Evolutionary conservation across 2,888 invertebrate species (phyloP), one percentile per base, ranked within the genome.

Genomic region (Blastobasis adustella): DNA sequence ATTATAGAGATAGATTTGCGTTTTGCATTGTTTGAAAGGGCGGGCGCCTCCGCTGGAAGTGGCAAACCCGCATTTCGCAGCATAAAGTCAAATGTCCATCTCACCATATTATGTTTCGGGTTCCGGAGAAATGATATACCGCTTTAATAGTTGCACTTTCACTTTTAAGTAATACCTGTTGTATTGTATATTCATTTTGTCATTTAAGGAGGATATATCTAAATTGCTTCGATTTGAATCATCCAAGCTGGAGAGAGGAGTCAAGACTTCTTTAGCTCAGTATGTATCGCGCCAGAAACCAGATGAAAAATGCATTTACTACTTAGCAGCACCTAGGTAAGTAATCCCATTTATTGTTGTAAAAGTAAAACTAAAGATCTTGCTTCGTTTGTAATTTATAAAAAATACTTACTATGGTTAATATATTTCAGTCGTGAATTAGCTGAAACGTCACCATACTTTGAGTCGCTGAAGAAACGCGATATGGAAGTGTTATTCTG

Each of bases 401-500:
- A 23, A 23, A 23, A 23, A 41, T 41, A 5, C 37, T 49, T 47
- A 10, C 55, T 23, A 40, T 46, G 45, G 50, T 40, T 23, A 6
- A 8, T 42, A n/a, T 42, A 7, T 42, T 42, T 38, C 71, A 98
- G 97, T 75, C 97, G 99, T 37, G 91, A 93, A 54, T 87, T 99
- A 50, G 99, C 99, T 0, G 96, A 98, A 82, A 91, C 94, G 0
- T 98, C 98, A 0, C 98, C 99, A 0, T 99, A 99, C 76, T 96
- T 94, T 68, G 99, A 99, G 84, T 95, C 96, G 8, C 89, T 99
- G 10, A 96, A 96, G 73, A 93, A 94, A 71, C 93, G 93, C 49
- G 93, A 96, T 62, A 91, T 95, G 5, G 97, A 98, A 85, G 98
- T 99, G 0, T 80, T 99, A 9, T 99, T 98, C 84, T 96, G 98